A percentile compares a stretch with the other conserved stretches of the same genome.
Conservation (phyloP, 2,113 vertebrate species). For the Axis porcinus region DNA sequence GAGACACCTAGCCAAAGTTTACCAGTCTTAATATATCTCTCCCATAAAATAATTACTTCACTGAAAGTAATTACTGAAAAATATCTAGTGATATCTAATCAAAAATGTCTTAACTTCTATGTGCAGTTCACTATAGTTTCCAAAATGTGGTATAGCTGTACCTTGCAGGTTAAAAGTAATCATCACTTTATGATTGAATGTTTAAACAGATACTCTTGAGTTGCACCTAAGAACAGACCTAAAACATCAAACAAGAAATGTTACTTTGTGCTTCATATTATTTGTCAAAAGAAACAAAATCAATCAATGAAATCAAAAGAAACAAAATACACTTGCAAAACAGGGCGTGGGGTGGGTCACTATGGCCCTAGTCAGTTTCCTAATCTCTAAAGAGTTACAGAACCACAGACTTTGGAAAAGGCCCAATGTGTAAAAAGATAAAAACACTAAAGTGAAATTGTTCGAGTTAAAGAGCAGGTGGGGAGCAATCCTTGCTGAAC, state of each 20-base stretch:
- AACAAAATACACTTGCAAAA: conserved; percentile 1
- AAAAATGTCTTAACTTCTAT: conserved; percentile 28
- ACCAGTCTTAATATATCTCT: not conserved
- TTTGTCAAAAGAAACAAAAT: not conserved
- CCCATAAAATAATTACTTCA: conserved; percentile 15
- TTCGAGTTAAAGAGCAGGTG: not conserved
- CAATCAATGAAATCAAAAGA: not conserved
- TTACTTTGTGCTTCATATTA: conserved; percentile 21
- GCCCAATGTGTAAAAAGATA: not conserved
- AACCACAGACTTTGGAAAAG: conserved; percentile 6
- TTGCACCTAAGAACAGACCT: not conserved
- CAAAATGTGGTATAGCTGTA: not conserved
- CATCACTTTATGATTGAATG: not conserved
- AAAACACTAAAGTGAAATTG: not conserved
- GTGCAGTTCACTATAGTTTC: not conserved
- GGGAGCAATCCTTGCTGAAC: not conserved
- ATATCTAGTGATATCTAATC: not conserved
- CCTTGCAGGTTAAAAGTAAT: conserved; percentile 2
- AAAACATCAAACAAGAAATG: not conserved
- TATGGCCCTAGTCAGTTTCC: not conserved
- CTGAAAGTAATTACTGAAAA: conserved; percentile 4
- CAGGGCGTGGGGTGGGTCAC: not conserved
- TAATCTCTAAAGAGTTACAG: not conserved
- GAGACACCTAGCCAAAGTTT: not conserved
- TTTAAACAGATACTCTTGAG: not conserved